Evolutionary conservation across 2,113 vertebrate genomes (phyloP), one percentile per base, ranked within the genome.

Genomic region (Typhlomys cinereus): DNA sequence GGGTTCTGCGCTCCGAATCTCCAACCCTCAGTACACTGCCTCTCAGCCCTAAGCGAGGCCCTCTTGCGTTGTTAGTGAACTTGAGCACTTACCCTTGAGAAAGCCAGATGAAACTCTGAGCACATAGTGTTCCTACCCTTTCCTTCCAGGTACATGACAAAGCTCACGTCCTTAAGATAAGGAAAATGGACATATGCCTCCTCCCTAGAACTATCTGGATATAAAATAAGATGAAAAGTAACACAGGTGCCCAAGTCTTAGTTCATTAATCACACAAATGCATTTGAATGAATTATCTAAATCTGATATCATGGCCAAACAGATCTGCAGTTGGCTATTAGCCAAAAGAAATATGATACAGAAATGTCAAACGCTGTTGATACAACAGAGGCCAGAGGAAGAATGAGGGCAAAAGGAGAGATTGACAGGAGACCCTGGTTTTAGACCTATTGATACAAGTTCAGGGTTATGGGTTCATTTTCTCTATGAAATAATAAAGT

Each of bases 171-270:
- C 74, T 82, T 10, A 85, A 59, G n/a, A 64, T n/a, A 50, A 80
- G 57, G 59, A 85, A 81, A 86, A 50, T 39, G 44, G 41, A 62
- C 75, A 48, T 36, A 8, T 44, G 70, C 73, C 15, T 81, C n/a
- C 44, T 91, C 27, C 39, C 17, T 4, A 54, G 21, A 79, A 13
- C 66, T 67, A 87, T 76, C 27, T 90, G 76, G 44, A 48, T 75
- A 80, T 50, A 91, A 92, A 74, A 82, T 59, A 31, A 91, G 94
- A 66, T 64, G 39, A 74, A 92, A 88, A 94, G 69, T 61, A 88
- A 83, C 39, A 46, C 89, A 29, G 71, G 48, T 69, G 14, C 27
- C 57, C 31, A 41, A 69, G 39, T 31, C 57, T 95, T 66, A 39
- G 44, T 69, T 85, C 95, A 92, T 84, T n/a, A 67, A 81, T 69